Evolutionary conservation across 2,797 vertebrate species (phyloP).

Genomic region (Taenioides sp.): DNA sequence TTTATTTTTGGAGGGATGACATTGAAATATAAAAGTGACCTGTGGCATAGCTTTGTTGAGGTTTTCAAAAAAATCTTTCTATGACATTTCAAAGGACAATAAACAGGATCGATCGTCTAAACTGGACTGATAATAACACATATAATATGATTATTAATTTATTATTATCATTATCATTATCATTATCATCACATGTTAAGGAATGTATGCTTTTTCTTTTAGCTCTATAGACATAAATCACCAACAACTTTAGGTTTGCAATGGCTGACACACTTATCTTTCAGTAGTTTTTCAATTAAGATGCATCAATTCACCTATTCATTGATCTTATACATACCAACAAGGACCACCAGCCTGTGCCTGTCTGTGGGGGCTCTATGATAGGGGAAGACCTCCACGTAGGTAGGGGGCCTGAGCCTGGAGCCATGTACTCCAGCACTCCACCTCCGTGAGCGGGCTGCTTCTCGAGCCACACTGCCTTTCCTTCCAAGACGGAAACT

Average conservation of each 20-base stretch:
- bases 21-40: background rate
- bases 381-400: slow-evolving; percentile 86
- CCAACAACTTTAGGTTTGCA: background rate
- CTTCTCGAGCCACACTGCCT: slow-evolving; percentile 81
- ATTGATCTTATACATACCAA: slow-evolving; percentile 79
- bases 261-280: background rate
- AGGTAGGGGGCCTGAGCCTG: slow-evolving; percentile 83
- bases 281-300: background rate
- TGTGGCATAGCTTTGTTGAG: background rate
- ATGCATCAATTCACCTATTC: background rate
- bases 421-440: slow-evolving; percentile 63
- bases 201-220: too few species aligned
- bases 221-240: too few species aligned
- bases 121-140: background rate
- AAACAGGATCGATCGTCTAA: background rate
- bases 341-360: slow-evolving; percentile 85
- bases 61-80: background rate
- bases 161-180: too few species aligned
- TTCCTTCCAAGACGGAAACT: slow-evolving; percentile 92
- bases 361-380: slow-evolving; percentile 76
- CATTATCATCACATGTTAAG: too few species aligned
- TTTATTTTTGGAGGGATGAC: background rate
- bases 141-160: too few species aligned
- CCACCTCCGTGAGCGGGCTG: slow-evolving; percentile 82
- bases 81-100: background rate